phyloP scores from a whole-genome alignment of 2,888 invertebrate species.

The Brenthis daphne region DNA sequence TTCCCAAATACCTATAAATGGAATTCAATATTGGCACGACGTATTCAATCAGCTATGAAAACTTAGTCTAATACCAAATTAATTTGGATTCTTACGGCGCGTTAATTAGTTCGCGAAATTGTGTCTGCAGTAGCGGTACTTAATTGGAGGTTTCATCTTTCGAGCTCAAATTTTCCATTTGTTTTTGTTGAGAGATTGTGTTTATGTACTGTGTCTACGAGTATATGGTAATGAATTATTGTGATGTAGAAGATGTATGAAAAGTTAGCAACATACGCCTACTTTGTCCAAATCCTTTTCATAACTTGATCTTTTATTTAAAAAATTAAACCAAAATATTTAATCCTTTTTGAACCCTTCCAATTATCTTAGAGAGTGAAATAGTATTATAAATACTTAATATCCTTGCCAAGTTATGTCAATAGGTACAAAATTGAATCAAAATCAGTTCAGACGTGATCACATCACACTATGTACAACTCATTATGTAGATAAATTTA shows the following conservation, averaged over 20 bases:
- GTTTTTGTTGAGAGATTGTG: conserved; percentile 6
- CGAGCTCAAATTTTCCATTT: not conserved
- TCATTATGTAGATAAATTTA: too few species aligned
- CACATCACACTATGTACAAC: too few species aligned
- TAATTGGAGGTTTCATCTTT: conserved; percentile 27
- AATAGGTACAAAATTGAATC: too few species aligned
- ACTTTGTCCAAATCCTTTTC: too few species aligned
- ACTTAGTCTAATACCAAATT: conserved; percentile 48
- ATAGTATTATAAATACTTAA: too few species aligned
- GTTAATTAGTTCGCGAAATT: conserved; percentile 41
- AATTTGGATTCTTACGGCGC: conserved; percentile 45
- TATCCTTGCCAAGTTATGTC: too few species aligned
- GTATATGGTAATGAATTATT: not conserved
- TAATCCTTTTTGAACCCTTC: too few species aligned
- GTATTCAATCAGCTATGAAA: conserved; percentile 57
- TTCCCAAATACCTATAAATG: conserved; percentile 34
- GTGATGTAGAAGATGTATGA: not conserved
- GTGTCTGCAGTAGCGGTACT: conserved; percentile 17
- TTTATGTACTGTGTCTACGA: not conserved
- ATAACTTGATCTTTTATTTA: too few species aligned
- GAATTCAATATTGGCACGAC: conserved; percentile 39
- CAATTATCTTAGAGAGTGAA: too few species aligned
- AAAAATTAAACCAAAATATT: too few species aligned
- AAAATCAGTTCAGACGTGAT: too few species aligned
- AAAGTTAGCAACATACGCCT: too few species aligned